Evolutionary conservation across 2,113 vertebrate species (phyloP), one percentile per base, ranked within the genome.

Genomic region (Hoplias malabaricus): DNA sequence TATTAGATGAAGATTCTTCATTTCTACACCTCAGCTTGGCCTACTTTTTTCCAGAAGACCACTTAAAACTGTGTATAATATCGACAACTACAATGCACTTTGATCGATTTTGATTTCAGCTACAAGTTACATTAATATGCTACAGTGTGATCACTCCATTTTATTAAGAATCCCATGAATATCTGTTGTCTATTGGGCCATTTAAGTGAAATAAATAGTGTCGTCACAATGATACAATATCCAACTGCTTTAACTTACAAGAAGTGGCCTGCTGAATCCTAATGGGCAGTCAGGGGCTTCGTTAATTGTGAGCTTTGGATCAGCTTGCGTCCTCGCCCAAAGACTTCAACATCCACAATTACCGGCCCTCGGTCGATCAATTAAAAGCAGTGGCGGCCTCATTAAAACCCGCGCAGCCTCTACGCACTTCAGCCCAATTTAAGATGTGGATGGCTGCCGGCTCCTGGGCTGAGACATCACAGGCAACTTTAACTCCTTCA

Each of bases 341-440:
- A 78, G 66, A 53, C 72, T 83, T 74, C 76, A 56, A 73, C 42
- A 82, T 73, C 74, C 74, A 69, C 84, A 80, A 89, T 84, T 83
- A 90, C 77, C 78, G 73, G 73, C 34, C 38, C 75, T 74, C 56
- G 43, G n/a, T 66, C 76, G 78, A 87, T 83, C 75, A 75, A 69
- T 73, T 79, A 74, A 81, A 86, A 85, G 79, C 84, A 83, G 75
- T 73, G 73, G 68, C 78, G 54, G 77, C 73, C 77, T 86, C 66
- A 80, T 84, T 85, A 80, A 78, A 83, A 66, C 63, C 56, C 25
- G 48, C 40, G 54, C 53, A 54, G 27, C 4, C 50, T 79, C 33
- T 3, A 13, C 61, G 43, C 36, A 65, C 83, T 78, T 71, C 80
- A 81, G 73, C 82, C 31, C 53, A 66, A 80, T 80, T 85, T 82